Evolutionary conservation across 2,888 invertebrate species (phyloP), one percentile per base, ranked within the genome.

Genomic region (Drosophila infuscata): DNA sequence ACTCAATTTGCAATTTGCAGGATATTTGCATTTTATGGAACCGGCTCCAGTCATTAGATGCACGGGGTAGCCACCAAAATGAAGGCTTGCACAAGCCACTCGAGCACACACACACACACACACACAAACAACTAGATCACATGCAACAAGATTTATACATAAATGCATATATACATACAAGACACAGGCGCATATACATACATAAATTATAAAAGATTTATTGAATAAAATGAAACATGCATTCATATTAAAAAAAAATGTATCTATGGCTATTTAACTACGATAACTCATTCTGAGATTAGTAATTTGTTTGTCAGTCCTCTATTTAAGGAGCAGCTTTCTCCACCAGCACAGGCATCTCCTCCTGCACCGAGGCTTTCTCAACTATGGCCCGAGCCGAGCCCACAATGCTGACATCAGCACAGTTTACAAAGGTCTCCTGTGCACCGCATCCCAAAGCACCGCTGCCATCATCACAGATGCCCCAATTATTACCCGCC

Each of bases 401-500:
- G 29, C 54, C 41, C 5, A 71, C 12, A 7, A 92, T 88, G 65
- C 87, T 84, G 6, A 94, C 92, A 77, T 95, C 94, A 0, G 94
- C 93, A 81, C 94, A 95, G 17, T 93, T 93, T 32, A 93, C 89
- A 76, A 94, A 94, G 3, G 88, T 92, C 79, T 95, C 94, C 76
- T 94, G 94, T 1, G 88, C 74, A 0, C 94, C 94, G 76, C 94
- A 94, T n/a, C 94, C 94, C 15, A 93, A 2, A 3, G 79, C 89
- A 1, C 91, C 91, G 0, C 66, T 83, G 0, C 94, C 94, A 71
- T 94, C 77, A 2, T 72, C 82, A 78, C 94, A 94, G 0, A 62
- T 41, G 4, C 94, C 94, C 94, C 94, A 94, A 49, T 93, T 93
- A 73, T 94, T 94, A 43, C 94, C 95, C 25, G 93, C 91, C 3